Evolutionary conservation across 1,140 invertebrate genomes (phyloP), one percentile per base, ranked within the genome.

Genomic region (Drosophila paulistorum): DNA sequence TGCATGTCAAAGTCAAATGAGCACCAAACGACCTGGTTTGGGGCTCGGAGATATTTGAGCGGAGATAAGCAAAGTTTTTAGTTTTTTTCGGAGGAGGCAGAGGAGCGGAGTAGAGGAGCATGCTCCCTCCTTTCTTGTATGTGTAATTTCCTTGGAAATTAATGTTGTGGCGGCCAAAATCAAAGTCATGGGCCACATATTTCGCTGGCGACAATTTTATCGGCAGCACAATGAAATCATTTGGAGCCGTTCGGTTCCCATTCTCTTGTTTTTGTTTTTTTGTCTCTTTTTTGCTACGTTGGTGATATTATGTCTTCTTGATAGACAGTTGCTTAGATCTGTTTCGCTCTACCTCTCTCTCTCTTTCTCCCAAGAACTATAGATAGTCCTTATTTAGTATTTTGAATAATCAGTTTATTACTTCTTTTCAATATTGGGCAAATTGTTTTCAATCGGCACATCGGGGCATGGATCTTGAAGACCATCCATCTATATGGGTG

Each of bases 181-280:
- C 87, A 90, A 90, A 90, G 89, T 81, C 83, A 77, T 58, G 69
- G 74, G 65, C 77, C 73, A 89, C 77, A 78, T 86, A 74, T 78
- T 81, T 79, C 68, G 78, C 75, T 90, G 87, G 87, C 87, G 87
- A 90, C 87, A 90, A 90, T 90, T 90, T 90, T 90, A 90, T 90
- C 87, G 78, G 81, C 81, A 84, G 74, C 73, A 79, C 87, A 90
- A 89, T 81, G 75, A 87, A 84, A 84, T 77, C 89, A 84, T 90
- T 90, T 81, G 67, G 81, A 68, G 65, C 14, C 55, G 17, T 55
- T 55, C 37, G 73, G 65, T 65, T 60, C 62, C 60, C 68, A 59
- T 64, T 59, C 42, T 57, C 20, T 65, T 58, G 68, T 30, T 30
- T 30, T 30, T 30, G 3, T 54, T 72, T 30, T 30, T 30, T 30